Base-by-base conservation (phyloP, 1,140 invertebrate genomes). In the Leptinotarsa defecta region DNA sequence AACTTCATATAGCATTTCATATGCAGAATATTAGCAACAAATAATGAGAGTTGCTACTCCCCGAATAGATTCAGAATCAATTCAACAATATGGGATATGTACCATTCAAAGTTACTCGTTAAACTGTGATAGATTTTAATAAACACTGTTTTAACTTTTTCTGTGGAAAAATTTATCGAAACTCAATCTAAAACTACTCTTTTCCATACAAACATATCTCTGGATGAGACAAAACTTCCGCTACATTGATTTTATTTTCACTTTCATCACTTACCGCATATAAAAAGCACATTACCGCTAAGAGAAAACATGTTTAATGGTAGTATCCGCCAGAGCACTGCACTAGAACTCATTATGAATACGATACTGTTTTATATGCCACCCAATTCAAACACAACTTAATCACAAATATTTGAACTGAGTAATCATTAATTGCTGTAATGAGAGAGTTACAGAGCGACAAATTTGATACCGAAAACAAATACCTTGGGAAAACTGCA, bases 321-420 rank as follows among this genome's bases (percentile, higher is more conserved):
- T 19, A 57, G 15, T 57, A 57, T 57, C 52, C 15, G 52, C n/a
- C 52, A 15, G 13, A 19, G 13, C 15, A 57, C 52, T 17, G 4
- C 52, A 57, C 52, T 57, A 15, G 52, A 57, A 57, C 52, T 57
- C 52, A 19, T 57, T 57, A 57, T 57, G 52, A 57, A 57, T 19
- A 57, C 15, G 52, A 57, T 57, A 57, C n/a, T 57, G n/a, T 57
- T 57, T 57, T 57, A 57, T 57, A 57, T 19, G 52, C 52, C 13
- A 57, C 52, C 52, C 52, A 57, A 57, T 17, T 57, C 52, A 57
- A 57, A 57, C 52, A 57, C 17, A 17, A 57, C 15, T 15, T 57
- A n/a, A 57, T 57, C 17, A 57, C 52, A 57, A 57, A 57, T 57
- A 57, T 57, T 57, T 57, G 52, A 15, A 17, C n/a, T 57, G 52